Evolutionary conservation across 2,797 vertebrate species (phyloP), one percentile per base, ranked within the genome.

Genomic region (Chaetodon trifasciatus): DNA sequence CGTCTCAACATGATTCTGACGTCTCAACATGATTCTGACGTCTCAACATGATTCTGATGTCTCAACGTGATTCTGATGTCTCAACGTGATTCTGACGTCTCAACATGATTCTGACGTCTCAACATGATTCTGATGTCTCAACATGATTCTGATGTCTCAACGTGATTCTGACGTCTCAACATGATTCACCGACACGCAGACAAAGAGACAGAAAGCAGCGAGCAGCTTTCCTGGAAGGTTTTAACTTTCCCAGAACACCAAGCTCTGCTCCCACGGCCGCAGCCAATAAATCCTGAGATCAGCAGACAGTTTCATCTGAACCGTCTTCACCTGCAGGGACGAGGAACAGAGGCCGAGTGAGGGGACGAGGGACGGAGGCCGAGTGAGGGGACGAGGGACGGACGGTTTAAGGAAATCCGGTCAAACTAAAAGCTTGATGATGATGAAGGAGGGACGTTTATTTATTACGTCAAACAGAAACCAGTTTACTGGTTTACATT

Each of bases 201-300:
- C 61, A 4, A 3, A 13, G 32, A 44, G 24, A 50, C 24, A 60
- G 17, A 40, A 39, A 61, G 8, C 42, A 65, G 62, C 61, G 11
- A 60, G 28, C 9, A 50, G 46, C 71, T 78, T 76, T 75, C 79
- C 76, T 69, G 70, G 73, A 75, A 35, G 6, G 63, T 57, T 63
- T 60, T 58, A 0, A 39, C 24, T 73, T 66, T 78, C 58, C 64
- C 58, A 73, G 71, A 16, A 67, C 35, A 21, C 12, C 35, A 47
- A 67, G 37, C 19, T 16, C 24, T n/a, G 5, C 12, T 5, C 37
- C 2, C 21, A 62, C 70, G 13, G 13, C 55, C 24, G 1, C 24
- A 0, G 57, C 12, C 28, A 53, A 70, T 66, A 71, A 80, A 53
- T 70, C 65, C 60, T 24, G 0, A 6, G 15, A 16, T n/a, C 57